Evolutionary conservation across 2,888 invertebrate species (phyloP).

Genomic region (Scaptomyza tumidula): DNA sequence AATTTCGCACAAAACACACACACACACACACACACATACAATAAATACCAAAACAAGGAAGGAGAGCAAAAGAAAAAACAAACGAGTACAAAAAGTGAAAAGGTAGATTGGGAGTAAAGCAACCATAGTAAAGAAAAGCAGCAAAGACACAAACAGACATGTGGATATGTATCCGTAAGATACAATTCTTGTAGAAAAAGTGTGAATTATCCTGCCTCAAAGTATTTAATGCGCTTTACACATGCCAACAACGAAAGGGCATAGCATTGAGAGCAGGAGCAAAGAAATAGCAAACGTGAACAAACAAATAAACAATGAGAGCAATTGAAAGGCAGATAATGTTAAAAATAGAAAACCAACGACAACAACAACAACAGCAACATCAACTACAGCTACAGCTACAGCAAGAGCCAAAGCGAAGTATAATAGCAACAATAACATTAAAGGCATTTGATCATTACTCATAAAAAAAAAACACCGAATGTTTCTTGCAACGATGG

Average conservation of each 20-base stretch:
- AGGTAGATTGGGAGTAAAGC: slow-evolving; percentile 18
- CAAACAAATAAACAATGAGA: slow-evolving; percentile 20
- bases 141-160: slow-evolving; percentile 26
- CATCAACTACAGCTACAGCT: slow-evolving; percentile 11
- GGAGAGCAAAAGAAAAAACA: slow-evolving; percentile 11
- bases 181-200: slow-evolving; percentile 43
- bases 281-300: background rate
- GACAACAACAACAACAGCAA: slow-evolving; percentile 18
- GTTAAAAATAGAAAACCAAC: slow-evolving; percentile 54
- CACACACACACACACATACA: slow-evolving; percentile 2
- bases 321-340: slow-evolving; percentile 32
- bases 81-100: background rate
- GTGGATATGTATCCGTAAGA: slow-evolving; percentile 63
- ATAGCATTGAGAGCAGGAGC: slow-evolving; percentile 2
- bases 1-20: slow-evolving; percentile 33
- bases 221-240: slow-evolving; percentile 79
- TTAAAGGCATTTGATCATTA: slow-evolving; percentile 62
- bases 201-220: slow-evolving; percentile 79
- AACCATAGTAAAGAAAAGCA: slow-evolving; percentile 20
- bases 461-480: slow-evolving; percentile 62
- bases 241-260: slow-evolving; percentile 47
- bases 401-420: background rate
- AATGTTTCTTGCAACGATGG: background rate
- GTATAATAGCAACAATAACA: slow-evolving; percentile 45
- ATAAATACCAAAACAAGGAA: slow-evolving; percentile 9